Percentiles rank a stretch among this genome's conserved stretches.
Conservation (phyloP, 2,888 invertebrate genomes). For the Piscicola geometra region DNA sequence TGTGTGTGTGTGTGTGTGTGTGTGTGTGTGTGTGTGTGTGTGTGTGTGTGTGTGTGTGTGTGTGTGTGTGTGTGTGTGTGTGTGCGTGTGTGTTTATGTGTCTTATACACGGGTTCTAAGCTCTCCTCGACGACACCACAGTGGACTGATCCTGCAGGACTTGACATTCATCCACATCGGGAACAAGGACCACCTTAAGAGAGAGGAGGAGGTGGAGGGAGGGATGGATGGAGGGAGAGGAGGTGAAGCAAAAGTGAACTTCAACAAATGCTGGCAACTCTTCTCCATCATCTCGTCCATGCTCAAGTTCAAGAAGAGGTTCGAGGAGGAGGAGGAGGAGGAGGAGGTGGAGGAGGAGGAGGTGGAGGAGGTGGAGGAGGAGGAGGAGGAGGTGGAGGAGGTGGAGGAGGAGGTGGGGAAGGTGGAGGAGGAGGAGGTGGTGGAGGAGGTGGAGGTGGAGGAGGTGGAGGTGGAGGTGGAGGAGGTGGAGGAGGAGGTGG, state of each 20-base stretch:
- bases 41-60: no score
- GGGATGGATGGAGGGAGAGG: no score
- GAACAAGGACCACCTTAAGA: slow-evolving; percentile 74
- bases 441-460: no score
- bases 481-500: no score
- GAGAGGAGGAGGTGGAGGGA: not conserved
- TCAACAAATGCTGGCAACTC: slow-evolving; percentile 97
- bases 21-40: no score
- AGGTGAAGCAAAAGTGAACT: slow-evolving; percentile 61
- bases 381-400: slow-evolving; percentile 3
- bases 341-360: not conserved
- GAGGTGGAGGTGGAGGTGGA: no score
- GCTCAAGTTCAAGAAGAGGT: slow-evolving; percentile 95
- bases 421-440: not conserved
- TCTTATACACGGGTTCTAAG: no score
- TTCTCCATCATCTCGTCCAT: slow-evolving; percentile 96
- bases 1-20: no score
- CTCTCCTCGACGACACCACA: slow-evolving; percentile 57
- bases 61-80: no score
- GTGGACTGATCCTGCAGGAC: slow-evolving; percentile 95
- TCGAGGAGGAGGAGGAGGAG: slow-evolving; percentile 41
- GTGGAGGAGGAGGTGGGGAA: not conserved
- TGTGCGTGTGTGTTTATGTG: no score
- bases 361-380: not conserved
- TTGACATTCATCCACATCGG: slow-evolving; percentile 97